Base-by-base conservation (phyloP, 1,140 invertebrate species). In the Cydia splendana region DNA sequence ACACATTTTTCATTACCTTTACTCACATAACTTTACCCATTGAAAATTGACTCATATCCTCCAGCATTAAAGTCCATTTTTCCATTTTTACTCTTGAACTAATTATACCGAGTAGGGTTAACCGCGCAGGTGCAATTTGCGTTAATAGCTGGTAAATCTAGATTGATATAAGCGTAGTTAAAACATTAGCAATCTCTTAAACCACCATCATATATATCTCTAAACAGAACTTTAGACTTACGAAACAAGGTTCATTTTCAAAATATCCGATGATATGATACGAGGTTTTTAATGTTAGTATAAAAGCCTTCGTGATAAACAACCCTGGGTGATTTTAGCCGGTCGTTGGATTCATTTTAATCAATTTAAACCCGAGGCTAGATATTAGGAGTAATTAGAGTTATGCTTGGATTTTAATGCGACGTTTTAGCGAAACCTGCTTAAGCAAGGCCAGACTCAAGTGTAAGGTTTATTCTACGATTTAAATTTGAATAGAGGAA, bases 81-180 rank as follows among this genome's bases (percentile, higher is more conserved):
- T 13, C 57, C 0, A 62, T 62, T 9, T 10, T 24, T 24, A 9
- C 9, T 24, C 18, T 20, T n/a, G 18, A 62, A 62, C 20, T 38
- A 71, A 71, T 18, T 38, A 71, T 34, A 38, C 34, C 9, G 67
- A 45, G 67, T 38, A 20, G 67, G 34, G 30, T 71, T 71, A 42
- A 38, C 67, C 67, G n/a, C 30, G 34, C 38, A 38, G 38, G 67
- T 38, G 30, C 67, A 71, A 71, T 71, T 71, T 71, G 34, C 67
- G 67, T 71, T 71, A 71, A 71, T 71, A 71, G 67, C 67, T 18
- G 67, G 13, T 42, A 71, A 71, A 71, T 71, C 9, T 13, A 69
- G 30, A 69, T 69, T 69, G 65, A 69, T 69, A 69, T 38, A 18
- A 38, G 65, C 57, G 57, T 62, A 24, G 57, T 62, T 9, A 62